These are phyloP conservation scores for Catharus bicknelli DNA, from an alignment of 2,113 vertebrate species.

Conservation along the genomic window DNA sequence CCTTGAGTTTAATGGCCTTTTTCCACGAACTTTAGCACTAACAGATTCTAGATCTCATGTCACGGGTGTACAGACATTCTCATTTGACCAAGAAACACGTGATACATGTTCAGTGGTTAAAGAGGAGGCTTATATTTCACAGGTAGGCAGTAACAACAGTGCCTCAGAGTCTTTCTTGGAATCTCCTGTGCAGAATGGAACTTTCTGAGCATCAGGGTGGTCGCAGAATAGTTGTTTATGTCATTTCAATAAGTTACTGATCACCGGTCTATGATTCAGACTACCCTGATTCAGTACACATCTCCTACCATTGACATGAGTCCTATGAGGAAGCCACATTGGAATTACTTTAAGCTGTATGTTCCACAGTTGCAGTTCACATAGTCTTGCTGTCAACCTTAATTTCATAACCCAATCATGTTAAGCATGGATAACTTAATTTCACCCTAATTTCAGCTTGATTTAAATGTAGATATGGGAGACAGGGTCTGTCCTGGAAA, in stretches of 20 bases:
- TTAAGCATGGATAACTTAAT: not conserved
- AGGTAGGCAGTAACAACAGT: rapidly evolving
- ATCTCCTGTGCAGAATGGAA: not conserved
- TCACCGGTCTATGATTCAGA: not conserved
- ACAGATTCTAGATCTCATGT: not conserved
- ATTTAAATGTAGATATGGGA: not conserved
- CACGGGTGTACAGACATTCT: not conserved
- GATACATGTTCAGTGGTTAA: not conserved
- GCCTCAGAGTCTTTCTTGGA: not conserved
- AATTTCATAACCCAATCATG: not conserved
- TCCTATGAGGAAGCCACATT: not conserved
- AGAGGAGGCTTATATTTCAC: not conserved
- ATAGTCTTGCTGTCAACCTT: not conserved
- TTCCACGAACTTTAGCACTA: not conserved
- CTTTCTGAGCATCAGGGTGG: not conserved
- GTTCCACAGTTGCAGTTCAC: not conserved
- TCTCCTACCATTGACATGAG: not conserved
- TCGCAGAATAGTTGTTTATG: not conserved
- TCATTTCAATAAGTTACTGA: not conserved
- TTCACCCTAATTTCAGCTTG: not conserved
- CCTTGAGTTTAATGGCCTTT: not conserved
- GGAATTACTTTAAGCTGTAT: not conserved
- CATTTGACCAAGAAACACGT: rapidly evolving
- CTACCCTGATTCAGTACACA: not conserved
- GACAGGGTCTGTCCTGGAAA: not conserved